Conservation (phyloP, 2,888 invertebrate species). For the Bellardia bayeri region DNA sequence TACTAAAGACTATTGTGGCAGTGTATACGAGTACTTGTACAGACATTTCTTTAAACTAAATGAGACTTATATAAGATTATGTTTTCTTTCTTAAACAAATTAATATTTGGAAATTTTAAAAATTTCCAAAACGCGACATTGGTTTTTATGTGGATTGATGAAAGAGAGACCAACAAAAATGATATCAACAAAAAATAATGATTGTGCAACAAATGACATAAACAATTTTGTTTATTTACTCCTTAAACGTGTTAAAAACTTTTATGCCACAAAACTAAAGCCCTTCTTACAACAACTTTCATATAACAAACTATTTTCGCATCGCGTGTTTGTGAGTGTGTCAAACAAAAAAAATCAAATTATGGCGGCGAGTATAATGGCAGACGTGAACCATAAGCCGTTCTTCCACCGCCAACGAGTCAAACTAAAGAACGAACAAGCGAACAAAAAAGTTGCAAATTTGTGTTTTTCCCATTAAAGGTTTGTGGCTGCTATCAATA, state of each 20-base stretch:
- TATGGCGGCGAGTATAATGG: neutral
- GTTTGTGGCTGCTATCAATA: slow-evolving; percentile 55
- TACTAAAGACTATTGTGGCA: too few species aligned
- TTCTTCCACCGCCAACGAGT: neutral
- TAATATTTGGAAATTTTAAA: too few species aligned
- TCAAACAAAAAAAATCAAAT: neutral
- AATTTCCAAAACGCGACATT: too few species aligned
- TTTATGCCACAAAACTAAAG: neutral
- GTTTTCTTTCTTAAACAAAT: too few species aligned
- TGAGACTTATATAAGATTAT: too few species aligned
- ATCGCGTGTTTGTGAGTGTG: neutral
- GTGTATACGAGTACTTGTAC: too few species aligned
- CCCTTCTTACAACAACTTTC: neutral
- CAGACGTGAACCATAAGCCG: slow-evolving; percentile 19
- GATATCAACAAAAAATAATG: neutral
- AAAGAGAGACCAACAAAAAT: too few species aligned
- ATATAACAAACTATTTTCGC: neutral
- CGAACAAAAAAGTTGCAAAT: slow-evolving; percentile 24
- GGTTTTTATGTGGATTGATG: too few species aligned
- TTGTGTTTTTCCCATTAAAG: slow-evolving; percentile 49
- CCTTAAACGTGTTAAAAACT: neutral
- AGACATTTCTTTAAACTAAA: too few species aligned
- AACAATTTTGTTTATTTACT: neutral
- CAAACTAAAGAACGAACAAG: slow-evolving; percentile 1
- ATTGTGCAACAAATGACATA: neutral